phyloP scores from a whole-genome alignment of 2,113 vertebrate genomes.

The Nestor notabilis region DNA sequence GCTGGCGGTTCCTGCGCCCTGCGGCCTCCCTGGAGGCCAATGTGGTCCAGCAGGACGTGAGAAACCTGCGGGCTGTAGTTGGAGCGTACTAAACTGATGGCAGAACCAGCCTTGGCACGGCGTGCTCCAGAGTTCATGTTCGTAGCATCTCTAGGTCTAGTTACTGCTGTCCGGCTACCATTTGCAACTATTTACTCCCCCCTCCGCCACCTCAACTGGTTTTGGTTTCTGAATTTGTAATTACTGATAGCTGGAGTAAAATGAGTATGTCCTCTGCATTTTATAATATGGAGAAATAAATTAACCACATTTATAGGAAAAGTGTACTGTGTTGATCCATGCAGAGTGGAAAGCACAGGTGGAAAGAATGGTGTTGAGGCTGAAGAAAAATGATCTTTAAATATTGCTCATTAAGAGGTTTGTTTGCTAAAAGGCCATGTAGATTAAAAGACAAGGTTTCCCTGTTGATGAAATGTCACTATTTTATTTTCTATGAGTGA shows the following conservation, averaged over 20 bases:
- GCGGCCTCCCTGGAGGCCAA: neutral
- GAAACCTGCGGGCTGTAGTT: rapidly evolving
- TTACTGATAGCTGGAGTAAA: neutral
- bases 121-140: rapidly evolving
- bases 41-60: neutral
- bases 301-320: neutral
- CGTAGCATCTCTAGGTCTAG: neutral
- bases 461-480: neutral
- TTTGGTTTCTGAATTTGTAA: neutral
- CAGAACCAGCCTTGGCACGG: rapidly evolving
- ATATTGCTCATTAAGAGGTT: neutral
- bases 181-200: neutral
- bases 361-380: neutral
- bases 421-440: neutral
- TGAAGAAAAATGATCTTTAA: neutral
- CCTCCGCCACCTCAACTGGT: too few relatives aligned
- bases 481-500: neutral
- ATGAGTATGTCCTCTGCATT: neutral
- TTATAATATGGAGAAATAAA: neutral
- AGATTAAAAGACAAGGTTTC: neutral
- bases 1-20: neutral
- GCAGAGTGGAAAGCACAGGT: neutral
- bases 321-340: neutral
- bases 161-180: neutral
- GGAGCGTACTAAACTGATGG: neutral